Base-by-base conservation (phyloP, 2,888 invertebrate genomes). In the Eupithecia tripunctaria region DNA sequence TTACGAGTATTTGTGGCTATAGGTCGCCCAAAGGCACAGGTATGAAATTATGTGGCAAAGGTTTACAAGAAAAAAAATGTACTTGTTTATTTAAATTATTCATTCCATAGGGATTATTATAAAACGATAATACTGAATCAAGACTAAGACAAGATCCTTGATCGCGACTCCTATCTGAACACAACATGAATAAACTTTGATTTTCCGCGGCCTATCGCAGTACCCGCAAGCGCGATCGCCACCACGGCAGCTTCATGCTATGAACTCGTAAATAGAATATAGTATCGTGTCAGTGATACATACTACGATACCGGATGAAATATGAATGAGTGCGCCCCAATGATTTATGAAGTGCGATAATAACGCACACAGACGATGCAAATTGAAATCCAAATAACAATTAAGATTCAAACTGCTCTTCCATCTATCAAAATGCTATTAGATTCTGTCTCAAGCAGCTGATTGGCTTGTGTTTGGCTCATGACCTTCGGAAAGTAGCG, bases 291-390 rank as follows among this genome's bases (percentile, higher is more conserved):
- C 85, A 82, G 86, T 89, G 89, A 90, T 91, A 91, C 90, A 89
- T 89, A 86, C 87, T 80, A 87, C 85, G 91, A 92, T 92, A 91
- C 83, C 77, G 84, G 82, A 88, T 91, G 91, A 91, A 92, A 91
- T 92, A 92, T 91, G 90, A 89, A 88, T 88, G 87, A 84, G 87
- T 84, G 84, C 82, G 80, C 82, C 81, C 81, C 81, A 79, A 84
- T 88, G 88, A 91, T 86, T 89, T 92, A 91, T 90, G 90, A 88
- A 87, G 85, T 86, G 84, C 84, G 88, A 90, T 90, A 88, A 85
- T 87, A 85, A 86, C 84, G 81, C 82, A 82, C 84, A 82, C 80
- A 81, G 76, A 78, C 79, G 81, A 84, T 83, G 81, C 82, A 81
- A 85, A 83, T 82, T 82, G 81, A 83, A 82, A 84, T 81, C 82